Evolutionary conservation across 92 coral and sea anemone species (phyloP).

Genomic region (Epizoanthus scotinus): DNA sequence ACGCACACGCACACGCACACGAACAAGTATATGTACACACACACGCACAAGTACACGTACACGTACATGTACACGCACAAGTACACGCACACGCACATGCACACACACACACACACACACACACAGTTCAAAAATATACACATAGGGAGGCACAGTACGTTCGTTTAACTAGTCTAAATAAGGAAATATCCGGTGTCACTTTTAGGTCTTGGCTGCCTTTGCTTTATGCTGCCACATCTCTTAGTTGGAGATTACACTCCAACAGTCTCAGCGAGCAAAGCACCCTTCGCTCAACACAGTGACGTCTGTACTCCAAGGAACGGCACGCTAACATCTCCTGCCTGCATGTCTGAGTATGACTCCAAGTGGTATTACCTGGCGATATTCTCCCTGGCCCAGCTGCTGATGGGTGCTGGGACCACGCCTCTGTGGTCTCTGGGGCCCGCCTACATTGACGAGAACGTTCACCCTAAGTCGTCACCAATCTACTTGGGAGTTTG

Average conservation of each 20-base stretch:
- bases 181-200: not conserved
- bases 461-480: constrained; percentile 84
- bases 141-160: too few species aligned
- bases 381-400: constrained; percentile 66
- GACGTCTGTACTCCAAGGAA: constrained; percentile 50
- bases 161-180: too few species aligned
- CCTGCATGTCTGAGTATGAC: constrained; percentile 59
- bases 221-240: constrained; percentile 74
- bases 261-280: constrained; percentile 27
- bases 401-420: constrained; percentile 81
- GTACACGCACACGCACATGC: too few species aligned
- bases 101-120: too few species aligned
- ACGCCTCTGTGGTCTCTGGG: constrained; percentile 81
- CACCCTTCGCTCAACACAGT: constrained; percentile 24
- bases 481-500: constrained; percentile 74
- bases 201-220: constrained; percentile 73
- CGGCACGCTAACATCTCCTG: constrained; percentile 29
- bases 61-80: too few species aligned
- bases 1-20: too few species aligned
- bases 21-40: too few species aligned
- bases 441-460: constrained; percentile 88
- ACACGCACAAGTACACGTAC: too few species aligned
- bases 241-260: constrained; percentile 75
- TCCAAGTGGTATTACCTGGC: constrained; percentile 69
- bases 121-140: too few species aligned